Percentiles rank a stretch among this genome's conserved stretches.
These are phyloP conservation scores for Tretioscincus oriximinensis DNA, from an alignment of 2,113 vertebrate genomes.

Conservation along the genomic window DNA sequence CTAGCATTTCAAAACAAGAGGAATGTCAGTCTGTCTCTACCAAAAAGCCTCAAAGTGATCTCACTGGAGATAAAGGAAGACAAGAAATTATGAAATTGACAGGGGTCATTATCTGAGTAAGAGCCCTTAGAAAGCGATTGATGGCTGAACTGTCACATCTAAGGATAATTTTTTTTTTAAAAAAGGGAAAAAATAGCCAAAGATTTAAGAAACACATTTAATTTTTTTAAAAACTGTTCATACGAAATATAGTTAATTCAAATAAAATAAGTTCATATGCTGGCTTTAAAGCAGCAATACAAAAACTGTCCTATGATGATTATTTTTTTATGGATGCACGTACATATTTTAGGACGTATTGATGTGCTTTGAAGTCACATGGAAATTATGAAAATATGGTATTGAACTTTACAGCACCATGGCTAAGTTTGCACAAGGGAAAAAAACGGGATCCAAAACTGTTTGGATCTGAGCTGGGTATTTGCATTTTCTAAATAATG, in stretches of 20 bases:
- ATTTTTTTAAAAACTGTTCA: conserved; percentile 19
- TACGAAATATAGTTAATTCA: neutral
- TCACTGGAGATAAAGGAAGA: conserved; percentile 37
- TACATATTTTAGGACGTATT: too few species aligned
- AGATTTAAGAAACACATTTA: conserved; percentile 24
- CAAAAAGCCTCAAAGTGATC: conserved; percentile 40
- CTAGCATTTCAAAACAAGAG: conserved; percentile 10
- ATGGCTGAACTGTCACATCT: conserved; percentile 31
- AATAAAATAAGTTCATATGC: neutral
- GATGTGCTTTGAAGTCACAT: too few species aligned
- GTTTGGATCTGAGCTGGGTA: too few species aligned
- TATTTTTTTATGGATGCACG: too few species aligned
- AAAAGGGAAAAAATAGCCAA: neutral
- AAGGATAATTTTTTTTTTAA: conserved; percentile 28
- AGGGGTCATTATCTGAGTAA: conserved; percentile 38
- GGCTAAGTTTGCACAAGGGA: too few species aligned
- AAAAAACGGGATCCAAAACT: too few species aligned
- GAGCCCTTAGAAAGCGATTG: conserved; percentile 44
- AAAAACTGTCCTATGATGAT: too few species aligned
- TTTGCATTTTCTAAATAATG: too few species aligned
- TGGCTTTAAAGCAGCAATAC: too few species aligned
- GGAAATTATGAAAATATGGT: too few species aligned
- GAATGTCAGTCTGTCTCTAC: conserved; percentile 42
- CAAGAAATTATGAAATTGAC: conserved; percentile 39
- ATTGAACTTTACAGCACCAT: too few species aligned